Base-by-base conservation (phyloP, 2,888 invertebrate species). In the Aspidiotus destructor region DNA sequence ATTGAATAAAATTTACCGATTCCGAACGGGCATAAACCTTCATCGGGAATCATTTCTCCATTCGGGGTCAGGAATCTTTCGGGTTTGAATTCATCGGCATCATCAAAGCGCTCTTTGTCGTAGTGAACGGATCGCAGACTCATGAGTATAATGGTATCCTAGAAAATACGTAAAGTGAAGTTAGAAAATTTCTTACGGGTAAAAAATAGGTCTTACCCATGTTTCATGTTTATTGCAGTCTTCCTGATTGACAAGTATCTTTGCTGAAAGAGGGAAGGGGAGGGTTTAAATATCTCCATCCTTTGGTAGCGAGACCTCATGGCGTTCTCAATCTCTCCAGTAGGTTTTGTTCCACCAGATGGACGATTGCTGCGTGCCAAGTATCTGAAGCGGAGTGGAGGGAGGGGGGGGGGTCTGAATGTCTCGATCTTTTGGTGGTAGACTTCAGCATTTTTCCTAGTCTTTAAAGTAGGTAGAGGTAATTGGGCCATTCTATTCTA, bases 51-150 rank as follows among this genome's bases (percentile, higher is more conserved):
- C 0, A 75, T 57, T 62, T 73, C 70, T 10, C 74, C 73, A 7
- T 76, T 75, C 9, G 76, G 69, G 64, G 76, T 74, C 8, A 87
- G 74, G 74, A 86, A 86, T 71, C 87, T 78, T 74, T 86, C 85
- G 0, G 87, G 87, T 5, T 81, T 78, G 74, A 86, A 87, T 2
- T 73, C 76, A 41, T 83, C 77, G 0, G 87, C 86, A 73, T 86
- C 83, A 0, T 78, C 77, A 83, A 84, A 87, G 70, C 82, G 78
- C 1, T 78, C 74, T 41, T 79, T 76, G 73, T 85, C 83, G 75
- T 81, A 80, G 73, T 84, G 80, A 7, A 85, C 79, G 1, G 83
- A 81, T 72, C 81, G 78, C 16, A 82, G 48, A 62, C 82, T 81
- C 0, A 83, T 78, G 9, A 84, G 74, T 13, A 84, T 73, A 0